Conservation (phyloP, 2,797 vertebrate species). For the Leptatherina wallacei region DNA sequence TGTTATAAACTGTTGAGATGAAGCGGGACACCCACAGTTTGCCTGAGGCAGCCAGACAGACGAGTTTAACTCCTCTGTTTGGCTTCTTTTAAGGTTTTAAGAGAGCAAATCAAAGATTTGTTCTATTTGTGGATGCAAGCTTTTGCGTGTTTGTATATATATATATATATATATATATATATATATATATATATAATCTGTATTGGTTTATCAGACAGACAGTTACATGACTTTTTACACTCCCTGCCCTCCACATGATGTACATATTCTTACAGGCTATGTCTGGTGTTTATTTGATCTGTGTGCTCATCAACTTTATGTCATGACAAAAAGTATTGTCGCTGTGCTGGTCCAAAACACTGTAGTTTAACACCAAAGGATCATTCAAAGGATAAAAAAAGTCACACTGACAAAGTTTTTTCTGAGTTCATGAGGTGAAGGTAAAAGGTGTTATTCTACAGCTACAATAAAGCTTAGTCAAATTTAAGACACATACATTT, state of each 20-base stretch:
- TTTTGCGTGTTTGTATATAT: background rate
- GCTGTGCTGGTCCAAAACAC: background rate
- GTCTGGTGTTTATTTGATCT: background rate
- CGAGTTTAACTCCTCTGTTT: background rate
- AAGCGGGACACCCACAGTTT: conserved; percentile 29
- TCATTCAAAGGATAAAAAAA: background rate
- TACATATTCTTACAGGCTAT: background rate
- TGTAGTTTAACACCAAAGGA: background rate
- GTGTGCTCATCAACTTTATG: background rate
- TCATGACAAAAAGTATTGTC: background rate
- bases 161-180: background rate
- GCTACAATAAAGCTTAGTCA: no score
- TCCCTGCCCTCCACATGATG: background rate
- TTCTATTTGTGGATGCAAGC: background rate
- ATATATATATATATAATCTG: background rate
- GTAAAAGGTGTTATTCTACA: no score
- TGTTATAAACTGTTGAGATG: conserved; percentile 35
- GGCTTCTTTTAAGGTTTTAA: background rate
- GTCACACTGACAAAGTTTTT: no score
- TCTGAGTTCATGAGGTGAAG: no score
- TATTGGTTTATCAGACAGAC: background rate
- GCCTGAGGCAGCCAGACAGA: conserved; percentile 19
- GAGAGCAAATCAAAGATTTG: background rate
- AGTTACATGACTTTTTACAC: background rate
- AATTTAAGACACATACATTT: no score